Percentiles rank a stretch among this genome's conserved stretches.
phyloP scores from a whole-genome alignment of 37 sponge, comb jelly and placozoan genomes.

The Tethya wilhelma region DNA sequence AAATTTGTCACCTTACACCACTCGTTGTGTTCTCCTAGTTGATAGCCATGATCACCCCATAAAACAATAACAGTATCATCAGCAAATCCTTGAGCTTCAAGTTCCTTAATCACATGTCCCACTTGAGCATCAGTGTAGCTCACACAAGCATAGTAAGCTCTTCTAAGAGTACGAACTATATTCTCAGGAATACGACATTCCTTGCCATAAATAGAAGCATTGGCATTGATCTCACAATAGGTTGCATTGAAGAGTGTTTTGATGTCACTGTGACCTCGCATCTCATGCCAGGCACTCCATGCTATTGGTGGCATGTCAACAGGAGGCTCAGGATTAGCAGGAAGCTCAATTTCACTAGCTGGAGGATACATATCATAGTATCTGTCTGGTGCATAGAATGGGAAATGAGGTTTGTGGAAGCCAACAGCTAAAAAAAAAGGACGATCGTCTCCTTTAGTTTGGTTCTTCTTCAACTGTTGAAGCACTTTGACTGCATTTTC shows the following conservation, averaged over 20 bases:
- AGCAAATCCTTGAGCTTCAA: slow-evolving; percentile 27
- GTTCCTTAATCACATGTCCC: slow-evolving; percentile 28
- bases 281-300: not conserved
- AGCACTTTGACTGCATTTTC: slow-evolving; percentile 30
- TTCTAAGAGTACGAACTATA: not conserved
- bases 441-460: slow-evolving; percentile 25
- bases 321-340: slow-evolving; percentile 39
- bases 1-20: slow-evolving; percentile 58
- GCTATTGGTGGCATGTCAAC: slow-evolving; percentile 27
- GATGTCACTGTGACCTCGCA: not conserved
- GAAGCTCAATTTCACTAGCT: slow-evolving; percentile 14
- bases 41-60: slow-evolving; percentile 65
- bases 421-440: slow-evolving; percentile 53
- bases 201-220: slow-evolving; percentile 23
- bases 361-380: slow-evolving; percentile 42
- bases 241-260: not conserved
- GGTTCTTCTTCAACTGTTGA: slow-evolving; percentile 12
- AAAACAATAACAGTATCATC: slow-evolving; percentile 52
- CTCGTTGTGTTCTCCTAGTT: slow-evolving; percentile 41
- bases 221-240: slow-evolving; percentile 4
- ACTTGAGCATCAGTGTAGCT: slow-evolving; percentile 46
- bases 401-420: slow-evolving; percentile 48
- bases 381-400: slow-evolving; percentile 24
- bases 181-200: slow-evolving; percentile 12
- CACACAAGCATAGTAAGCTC: slow-evolving; percentile 57